Percentiles rank a stretch among this genome's conserved stretches.
These are phyloP conservation scores for Ormyrus pomaceus DNA, from an alignment of 2,888 invertebrate genomes.

Conservation along the genomic window DNA sequence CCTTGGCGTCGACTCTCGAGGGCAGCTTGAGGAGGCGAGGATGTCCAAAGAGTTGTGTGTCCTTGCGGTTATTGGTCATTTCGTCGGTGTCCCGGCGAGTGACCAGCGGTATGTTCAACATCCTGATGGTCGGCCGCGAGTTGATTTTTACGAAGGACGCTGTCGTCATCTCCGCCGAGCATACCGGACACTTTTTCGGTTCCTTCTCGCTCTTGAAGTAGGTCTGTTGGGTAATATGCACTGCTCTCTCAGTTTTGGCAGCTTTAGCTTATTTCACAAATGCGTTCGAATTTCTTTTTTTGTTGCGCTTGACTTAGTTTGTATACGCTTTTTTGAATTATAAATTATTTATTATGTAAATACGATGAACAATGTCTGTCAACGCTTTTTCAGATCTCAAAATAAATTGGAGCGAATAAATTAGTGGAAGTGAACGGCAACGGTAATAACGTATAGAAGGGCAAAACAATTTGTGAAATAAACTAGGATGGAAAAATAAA, in stretches of 20 bases:
- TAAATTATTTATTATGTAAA: too few species aligned
- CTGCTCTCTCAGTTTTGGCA: constrained; percentile 64
- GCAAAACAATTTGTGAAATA: constrained; percentile 49
- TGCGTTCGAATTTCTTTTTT: constrained; percentile 37
- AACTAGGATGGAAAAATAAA: constrained; percentile 41
- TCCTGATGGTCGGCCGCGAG: constrained; percentile 71
- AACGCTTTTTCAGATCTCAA: too few species aligned
- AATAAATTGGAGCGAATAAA: neutral
- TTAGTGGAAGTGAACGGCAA: constrained; percentile 6
- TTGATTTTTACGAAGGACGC: constrained; percentile 71
- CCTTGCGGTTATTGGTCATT: constrained; percentile 75
- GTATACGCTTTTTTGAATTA: too few species aligned
- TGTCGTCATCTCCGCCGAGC: constrained; percentile 65
- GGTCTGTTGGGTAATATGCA: constrained; percentile 69
- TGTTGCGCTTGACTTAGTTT: neutral
- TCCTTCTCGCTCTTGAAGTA: constrained; percentile 71
- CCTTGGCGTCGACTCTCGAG: constrained; percentile 76
- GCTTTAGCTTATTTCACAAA: constrained; percentile 66
- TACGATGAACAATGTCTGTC: too few species aligned
- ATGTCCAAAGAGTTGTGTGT: constrained; percentile 77
- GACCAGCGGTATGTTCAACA: constrained; percentile 78
- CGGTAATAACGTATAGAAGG: neutral
- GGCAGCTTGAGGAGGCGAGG: constrained; percentile 79
- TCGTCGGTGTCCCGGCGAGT: constrained; percentile 77
- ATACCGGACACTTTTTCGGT: constrained; percentile 68